Evolutionary conservation across 2,888 invertebrate genomes (phyloP), one percentile per base, ranked within the genome.

Genomic region (Morpho helenor): DNA sequence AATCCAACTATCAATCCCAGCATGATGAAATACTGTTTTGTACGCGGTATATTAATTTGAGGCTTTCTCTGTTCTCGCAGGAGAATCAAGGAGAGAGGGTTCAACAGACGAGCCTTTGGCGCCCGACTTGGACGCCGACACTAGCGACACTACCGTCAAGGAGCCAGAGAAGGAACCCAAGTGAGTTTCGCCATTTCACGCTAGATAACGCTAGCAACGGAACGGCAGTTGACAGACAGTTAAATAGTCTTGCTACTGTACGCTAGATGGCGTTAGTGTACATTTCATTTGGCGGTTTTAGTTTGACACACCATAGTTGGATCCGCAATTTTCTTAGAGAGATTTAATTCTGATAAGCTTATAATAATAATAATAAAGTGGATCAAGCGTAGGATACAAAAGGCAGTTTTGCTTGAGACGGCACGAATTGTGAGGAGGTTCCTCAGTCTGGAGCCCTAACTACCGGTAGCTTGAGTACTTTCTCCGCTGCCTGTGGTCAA

Each of bases 61-160:
- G 6, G 7, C 16, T 52, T 39, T 60, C n/a, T 57, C 61, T 59
- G 31, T 57, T 49, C 40, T 63, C 62, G 8, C 78, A 89, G 89
- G 85, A 67, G 89, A 90, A 62, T 75, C 87, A 8, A 73, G 82
- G 50, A 75, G 89, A 40, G 89, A 90, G 66, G 89, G 90, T 3
- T 88, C 89, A 0, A 82, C 82, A 0, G 90, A 90, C 8, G 90
- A 90, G 66, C 80, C 80, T 56, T 70, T 80, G 0, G 81, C 85
- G n/a, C 80, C 82, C 1, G 89, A 87, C 49, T 75, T 76, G 0
- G 88, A 87, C 43, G 72, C 74, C 43, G 89, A 87, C 63, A 71
- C 78, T 39, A 79, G 71, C 60, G 88, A 87, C 64, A 73, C 75
- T n/a, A 70, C 76, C n/a, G 67, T 74, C 57, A 86, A 85, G 71